phyloP scores from a whole-genome alignment of 2,113 vertebrate genomes.

The Coregonus clupeaformis region DNA sequence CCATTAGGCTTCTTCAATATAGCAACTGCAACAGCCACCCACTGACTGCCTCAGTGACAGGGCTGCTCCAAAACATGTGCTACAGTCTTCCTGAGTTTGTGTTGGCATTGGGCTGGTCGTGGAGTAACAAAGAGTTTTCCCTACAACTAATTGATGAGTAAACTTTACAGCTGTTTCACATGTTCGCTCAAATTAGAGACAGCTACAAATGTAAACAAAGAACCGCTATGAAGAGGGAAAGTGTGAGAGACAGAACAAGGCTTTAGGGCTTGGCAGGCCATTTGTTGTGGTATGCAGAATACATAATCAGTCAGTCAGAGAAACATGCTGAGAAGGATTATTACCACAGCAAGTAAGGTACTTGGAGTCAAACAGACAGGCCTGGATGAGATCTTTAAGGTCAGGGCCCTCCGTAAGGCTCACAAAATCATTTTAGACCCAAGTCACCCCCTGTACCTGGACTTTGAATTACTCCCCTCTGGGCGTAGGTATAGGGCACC shows the following conservation, averaged over 20 bases:
- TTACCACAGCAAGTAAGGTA: too few species aligned
- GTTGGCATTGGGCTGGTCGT: background rate
- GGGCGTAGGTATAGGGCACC: too few species aligned
- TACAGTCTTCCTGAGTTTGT: background rate
- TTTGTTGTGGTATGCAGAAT: too few species aligned
- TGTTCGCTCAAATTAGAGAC: background rate
- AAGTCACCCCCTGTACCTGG: too few species aligned
- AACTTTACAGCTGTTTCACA: background rate
- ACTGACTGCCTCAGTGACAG: background rate
- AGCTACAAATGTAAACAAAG: background rate
- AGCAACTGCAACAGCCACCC: background rate
- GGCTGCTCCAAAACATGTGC: background rate
- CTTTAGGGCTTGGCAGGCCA: too few species aligned
- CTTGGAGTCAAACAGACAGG: too few species aligned
- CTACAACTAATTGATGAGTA: background rate
- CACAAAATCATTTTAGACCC: too few species aligned
- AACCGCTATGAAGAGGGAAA: background rate
- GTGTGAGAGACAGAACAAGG: background rate
- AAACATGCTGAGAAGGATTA: too few species aligned
- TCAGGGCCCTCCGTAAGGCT: too few species aligned
- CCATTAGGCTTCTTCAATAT: background rate
- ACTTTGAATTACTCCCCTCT: too few species aligned
- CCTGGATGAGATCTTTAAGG: too few species aligned
- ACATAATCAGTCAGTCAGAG: too few species aligned
- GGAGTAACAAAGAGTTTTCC: background rate